These are phyloP conservation scores for Anarhynchus alexandrinus DNA, from an alignment of 2,113 vertebrate species.

Conservation along the genomic window DNA sequence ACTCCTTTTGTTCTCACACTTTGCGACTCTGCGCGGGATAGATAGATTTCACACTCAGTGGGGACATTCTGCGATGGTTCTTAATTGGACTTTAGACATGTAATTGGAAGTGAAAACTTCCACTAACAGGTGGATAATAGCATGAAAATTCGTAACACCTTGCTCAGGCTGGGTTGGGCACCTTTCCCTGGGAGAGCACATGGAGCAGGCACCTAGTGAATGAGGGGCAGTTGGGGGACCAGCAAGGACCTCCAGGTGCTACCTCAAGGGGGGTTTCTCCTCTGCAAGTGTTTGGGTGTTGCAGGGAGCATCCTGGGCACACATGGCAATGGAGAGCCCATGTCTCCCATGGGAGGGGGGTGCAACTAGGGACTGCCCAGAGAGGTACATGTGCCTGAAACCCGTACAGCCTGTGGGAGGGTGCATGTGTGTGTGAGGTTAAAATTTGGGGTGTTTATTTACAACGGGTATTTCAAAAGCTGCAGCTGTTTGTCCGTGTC, in stretches of 20 bases:
- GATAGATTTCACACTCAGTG: background rate
- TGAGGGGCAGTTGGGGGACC: background rate
- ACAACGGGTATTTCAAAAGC: background rate
- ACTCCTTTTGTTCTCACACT: background rate
- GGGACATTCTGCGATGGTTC: background rate
- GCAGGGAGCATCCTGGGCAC: background rate
- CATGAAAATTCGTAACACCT: background rate
- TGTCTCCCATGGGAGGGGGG: rapidly evolving
- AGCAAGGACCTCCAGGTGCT: background rate
- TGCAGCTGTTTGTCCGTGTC: background rate
- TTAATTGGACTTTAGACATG: background rate
- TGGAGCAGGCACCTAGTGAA: background rate
- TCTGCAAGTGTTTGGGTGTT: background rate
- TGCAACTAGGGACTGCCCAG: background rate
- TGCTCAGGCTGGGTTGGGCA: background rate
- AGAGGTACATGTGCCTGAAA: background rate
- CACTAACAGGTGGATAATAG: background rate
- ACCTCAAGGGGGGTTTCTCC: background rate
- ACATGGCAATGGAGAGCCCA: rapidly evolving
- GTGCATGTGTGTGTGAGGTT: too few relatives aligned
- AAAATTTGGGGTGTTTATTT: background rate
- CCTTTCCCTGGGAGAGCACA: background rate
- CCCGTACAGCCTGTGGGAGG: rapidly evolving
- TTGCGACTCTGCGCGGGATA: background rate
- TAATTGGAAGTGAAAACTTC: background rate